Base-by-base conservation (phyloP, 2,797 vertebrate species). In the Ptychadena robeensis region DNA sequence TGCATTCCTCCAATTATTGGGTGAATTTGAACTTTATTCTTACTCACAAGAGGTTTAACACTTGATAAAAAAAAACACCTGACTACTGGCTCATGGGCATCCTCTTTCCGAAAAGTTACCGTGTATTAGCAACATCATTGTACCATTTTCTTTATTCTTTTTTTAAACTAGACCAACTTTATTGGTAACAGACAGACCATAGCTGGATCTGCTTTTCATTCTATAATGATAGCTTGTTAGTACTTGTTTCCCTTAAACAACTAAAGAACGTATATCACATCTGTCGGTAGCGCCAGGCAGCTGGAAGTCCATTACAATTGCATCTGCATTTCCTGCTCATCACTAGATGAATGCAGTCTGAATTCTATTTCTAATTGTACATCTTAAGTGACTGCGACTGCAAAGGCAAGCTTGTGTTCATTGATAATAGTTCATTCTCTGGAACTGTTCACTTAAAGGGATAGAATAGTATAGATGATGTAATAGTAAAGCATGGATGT, bases 261-360 rank as follows among this genome's bases (percentile, higher is more conserved):
- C 83, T 31, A 57, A 71, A 82, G 77, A 32, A 3, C 6, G 35
- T 31, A 35, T 11, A 40, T 63, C 73, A 37, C 53, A 85, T 84
- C 28, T 32, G 64, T 31, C 77, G 86, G 87, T 38, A 64, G 59
- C 59, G 59, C 34, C 66, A 79, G 22, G 8, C 28, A 6, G 44
- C 4, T 71, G 37, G 27, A 25, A 44, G 69, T 71, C 11, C 30
- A 44, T 71, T 67, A 34, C 30, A 67, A 34, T 67, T 34, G 64
- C 9, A 18, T 31, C 27, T 67, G 28, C 32, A 61, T 61, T 61
- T 61, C 25, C 59, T 61, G 25, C 11, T 9, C 11, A 61, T 25
- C 59, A 9, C n/a, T 61, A 25, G 59, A 2, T 61, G 59, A 25
- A 27, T 61, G 27, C 28, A 27, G 59, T 25, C 59, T 61, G 25